These are phyloP conservation scores for Rhinoraja longicauda DNA, from an alignment of 2,797 vertebrate genomes.

Conservation along the genomic window DNA sequence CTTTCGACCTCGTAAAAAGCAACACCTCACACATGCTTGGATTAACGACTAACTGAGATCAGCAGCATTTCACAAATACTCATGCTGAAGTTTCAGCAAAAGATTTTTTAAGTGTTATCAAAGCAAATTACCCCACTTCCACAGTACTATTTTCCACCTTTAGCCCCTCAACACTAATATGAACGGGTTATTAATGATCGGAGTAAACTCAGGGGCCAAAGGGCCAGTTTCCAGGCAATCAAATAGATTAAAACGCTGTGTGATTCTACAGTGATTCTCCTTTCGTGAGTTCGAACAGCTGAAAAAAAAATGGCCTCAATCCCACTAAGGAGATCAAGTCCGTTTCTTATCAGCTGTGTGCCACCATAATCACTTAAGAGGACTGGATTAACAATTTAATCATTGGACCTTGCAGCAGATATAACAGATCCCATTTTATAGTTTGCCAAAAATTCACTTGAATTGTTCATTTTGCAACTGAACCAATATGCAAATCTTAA, in stretches of 20 bases:
- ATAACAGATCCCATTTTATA: neutral
- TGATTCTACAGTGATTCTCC: neutral
- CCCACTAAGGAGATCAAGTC: neutral
- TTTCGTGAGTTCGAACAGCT: neutral
- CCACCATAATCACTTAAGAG: neutral
- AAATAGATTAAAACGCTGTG: too few relatives aligned
- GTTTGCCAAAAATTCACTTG: neutral
- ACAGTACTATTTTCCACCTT: neutral
- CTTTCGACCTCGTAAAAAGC: too few relatives aligned
- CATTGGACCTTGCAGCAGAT: neutral
- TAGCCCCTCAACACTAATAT: neutral
- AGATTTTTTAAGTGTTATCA: too few relatives aligned
- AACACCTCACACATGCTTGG: too few relatives aligned
- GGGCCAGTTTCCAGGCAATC: too few relatives aligned
- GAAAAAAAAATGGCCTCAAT: too few relatives aligned
- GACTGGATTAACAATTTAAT: neutral
- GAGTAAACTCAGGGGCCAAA: too few relatives aligned
- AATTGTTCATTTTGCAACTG: neutral
- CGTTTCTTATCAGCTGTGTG: neutral
- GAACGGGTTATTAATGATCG: too few relatives aligned
- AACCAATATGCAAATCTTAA: neutral
- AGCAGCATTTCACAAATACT: neutral
- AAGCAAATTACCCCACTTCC: too few relatives aligned
- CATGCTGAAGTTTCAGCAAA: too few relatives aligned
- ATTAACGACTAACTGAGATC: too few relatives aligned